A percentile compares a stretch with the other conserved stretches of the same genome.
Evolutionary conservation across 1,140 invertebrate genomes (phyloP).

Genomic region (Pseudomyrmex cubaensis): DNA sequence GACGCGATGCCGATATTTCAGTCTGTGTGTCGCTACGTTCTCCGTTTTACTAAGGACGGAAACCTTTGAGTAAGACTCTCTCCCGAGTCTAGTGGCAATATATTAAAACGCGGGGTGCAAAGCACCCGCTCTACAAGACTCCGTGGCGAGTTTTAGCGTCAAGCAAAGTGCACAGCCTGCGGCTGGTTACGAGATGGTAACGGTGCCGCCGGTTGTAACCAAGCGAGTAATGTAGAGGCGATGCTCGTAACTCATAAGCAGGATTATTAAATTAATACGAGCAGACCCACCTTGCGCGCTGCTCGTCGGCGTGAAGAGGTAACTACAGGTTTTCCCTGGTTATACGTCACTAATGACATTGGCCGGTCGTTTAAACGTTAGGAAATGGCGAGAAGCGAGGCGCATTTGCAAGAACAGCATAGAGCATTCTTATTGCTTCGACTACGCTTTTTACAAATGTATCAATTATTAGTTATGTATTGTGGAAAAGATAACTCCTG

Average conservation of each 20-base stretch:
- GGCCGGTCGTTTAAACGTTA: conserved; percentile 55
- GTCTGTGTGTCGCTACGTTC: neutral
- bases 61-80: conserved; percentile 18
- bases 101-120: conserved; percentile 56
- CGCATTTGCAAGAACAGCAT: neutral
- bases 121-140: conserved; percentile 30
- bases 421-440: conserved; percentile 21
- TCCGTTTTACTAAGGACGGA: conserved; percentile 15
- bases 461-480: conserved; percentile 32
- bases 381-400: conserved; percentile 25
- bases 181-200: conserved; percentile 34
- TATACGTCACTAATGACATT: conserved; percentile 73
- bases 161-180: conserved; percentile 7
- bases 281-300: conserved; percentile 55
- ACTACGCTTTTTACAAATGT: conserved; percentile 9
- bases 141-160: conserved; percentile 41
- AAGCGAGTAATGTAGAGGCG: conserved; percentile 37
- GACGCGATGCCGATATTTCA: neutral
- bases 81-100: conserved; percentile 29
- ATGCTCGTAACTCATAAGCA: conserved; percentile 67
- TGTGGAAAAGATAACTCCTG: neutral
- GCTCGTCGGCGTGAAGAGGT: conserved; percentile 64
- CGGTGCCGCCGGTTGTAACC: conserved; percentile 42
- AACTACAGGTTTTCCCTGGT: conserved; percentile 71
- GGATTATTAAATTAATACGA: conserved; percentile 76